phyloP scores from a whole-genome alignment of 2,113 vertebrate species.

The Hiodon alosoides region DNA sequence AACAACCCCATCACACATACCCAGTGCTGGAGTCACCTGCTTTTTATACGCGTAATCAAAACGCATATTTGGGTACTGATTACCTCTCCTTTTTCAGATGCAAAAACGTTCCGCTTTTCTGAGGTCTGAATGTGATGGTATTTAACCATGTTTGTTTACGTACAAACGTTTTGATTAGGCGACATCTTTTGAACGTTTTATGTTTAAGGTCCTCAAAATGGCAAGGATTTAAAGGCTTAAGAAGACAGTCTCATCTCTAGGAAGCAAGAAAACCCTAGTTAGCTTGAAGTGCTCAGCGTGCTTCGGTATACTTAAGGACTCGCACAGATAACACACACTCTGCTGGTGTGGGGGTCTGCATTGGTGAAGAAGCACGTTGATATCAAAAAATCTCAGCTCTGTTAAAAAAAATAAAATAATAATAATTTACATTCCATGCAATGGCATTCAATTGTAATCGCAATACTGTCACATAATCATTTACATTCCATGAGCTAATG shows the following conservation, averaged over 20 bases:
- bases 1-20: background rate
- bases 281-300: background rate
- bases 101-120: slow-evolving; percentile 8
- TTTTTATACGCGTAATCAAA: slow-evolving; percentile 8
- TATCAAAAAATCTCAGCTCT: background rate
- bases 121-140: slow-evolving; percentile 6
- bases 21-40: background rate
- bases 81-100: slow-evolving; percentile 6
- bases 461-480: too few species aligned
- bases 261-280: too few species aligned
- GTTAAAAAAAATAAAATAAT: too few species aligned
- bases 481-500: background rate
- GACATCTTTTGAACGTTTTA: background rate
- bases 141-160: slow-evolving; percentile 17
- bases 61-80: slow-evolving; percentile 1
- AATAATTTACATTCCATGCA: too few species aligned
- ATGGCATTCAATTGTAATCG: too few species aligned
- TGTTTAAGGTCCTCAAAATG: too few species aligned
- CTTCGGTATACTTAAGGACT: background rate
- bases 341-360: background rate
- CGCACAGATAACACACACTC: background rate
- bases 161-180: slow-evolving; percentile 14
- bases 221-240: too few species aligned
- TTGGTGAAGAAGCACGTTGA: background rate
- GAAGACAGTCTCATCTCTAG: too few species aligned